These are phyloP conservation scores for Caretta caretta DNA, from an alignment of 2,113 vertebrate species.

Conservation along the genomic window DNA sequence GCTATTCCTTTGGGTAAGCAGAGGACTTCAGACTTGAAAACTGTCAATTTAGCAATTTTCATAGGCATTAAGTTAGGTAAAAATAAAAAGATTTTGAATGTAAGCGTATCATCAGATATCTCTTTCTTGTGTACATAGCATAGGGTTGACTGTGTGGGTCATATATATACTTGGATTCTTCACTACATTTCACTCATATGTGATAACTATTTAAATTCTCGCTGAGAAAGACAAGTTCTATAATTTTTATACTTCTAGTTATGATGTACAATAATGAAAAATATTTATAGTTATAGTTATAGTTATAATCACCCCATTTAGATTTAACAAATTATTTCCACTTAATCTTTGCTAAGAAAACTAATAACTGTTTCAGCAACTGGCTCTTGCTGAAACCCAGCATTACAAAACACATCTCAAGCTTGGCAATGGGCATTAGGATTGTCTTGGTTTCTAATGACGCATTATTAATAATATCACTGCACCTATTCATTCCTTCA, in stretches of 20 bases:
- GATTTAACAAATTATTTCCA: background rate
- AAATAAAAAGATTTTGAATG: background rate
- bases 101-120: background rate
- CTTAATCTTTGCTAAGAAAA: background rate
- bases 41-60: background rate
- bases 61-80: background rate
- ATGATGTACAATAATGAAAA: background rate
- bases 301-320: background rate
- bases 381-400: background rate
- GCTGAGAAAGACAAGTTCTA: background rate
- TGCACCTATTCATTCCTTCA: background rate
- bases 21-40: background rate
- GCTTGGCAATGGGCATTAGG: background rate
- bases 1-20: background rate
- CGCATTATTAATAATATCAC: background rate
- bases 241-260: background rate
- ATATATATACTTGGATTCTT: background rate
- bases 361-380: background rate
- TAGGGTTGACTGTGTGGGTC: background rate
- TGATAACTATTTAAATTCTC: background rate
- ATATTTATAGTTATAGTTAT: background rate
- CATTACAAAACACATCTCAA: background rate
- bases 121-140: rapidly evolving
- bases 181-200: background rate
- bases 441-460: background rate